Conservation (phyloP, 1,140 invertebrate species). For the Orchesella cincta region DNA sequence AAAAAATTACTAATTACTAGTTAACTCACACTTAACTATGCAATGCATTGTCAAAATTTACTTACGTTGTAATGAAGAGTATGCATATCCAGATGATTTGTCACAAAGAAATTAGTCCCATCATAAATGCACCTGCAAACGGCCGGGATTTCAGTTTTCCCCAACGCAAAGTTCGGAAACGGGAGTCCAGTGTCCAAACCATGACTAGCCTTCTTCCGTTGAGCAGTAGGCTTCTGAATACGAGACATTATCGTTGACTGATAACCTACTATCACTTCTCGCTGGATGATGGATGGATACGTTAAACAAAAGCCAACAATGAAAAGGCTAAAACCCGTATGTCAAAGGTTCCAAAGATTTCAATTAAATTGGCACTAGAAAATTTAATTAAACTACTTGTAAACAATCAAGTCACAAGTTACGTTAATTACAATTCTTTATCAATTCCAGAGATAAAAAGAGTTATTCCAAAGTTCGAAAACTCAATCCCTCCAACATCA, state of each 20-base stretch:
- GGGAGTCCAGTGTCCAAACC: conserved; percentile 1
- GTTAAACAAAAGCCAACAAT: too few species aligned
- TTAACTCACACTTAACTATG: neutral
- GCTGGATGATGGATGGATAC: too few species aligned
- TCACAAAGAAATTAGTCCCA: conserved; percentile 38
- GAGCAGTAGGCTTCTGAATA: neutral
- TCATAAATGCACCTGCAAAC: conserved; percentile 43
- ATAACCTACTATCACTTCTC: too few species aligned
- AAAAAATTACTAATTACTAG: neutral
- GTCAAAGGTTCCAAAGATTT: too few species aligned
- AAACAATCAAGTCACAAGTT: too few species aligned
- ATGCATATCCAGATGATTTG: conserved; percentile 38
- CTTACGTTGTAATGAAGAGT: conserved; percentile 49
- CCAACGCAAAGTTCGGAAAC: conserved; percentile 43
- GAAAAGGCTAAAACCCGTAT: too few species aligned
- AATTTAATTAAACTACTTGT: too few species aligned
- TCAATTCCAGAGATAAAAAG: too few species aligned
- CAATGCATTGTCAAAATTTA: neutral
- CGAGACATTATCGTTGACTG: conserved; percentile 1
- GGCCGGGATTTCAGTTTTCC: conserved; percentile 30
- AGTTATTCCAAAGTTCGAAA: too few species aligned
- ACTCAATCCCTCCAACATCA: too few species aligned
- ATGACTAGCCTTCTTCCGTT: neutral
- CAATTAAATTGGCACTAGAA: too few species aligned
- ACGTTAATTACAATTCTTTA: too few species aligned